phyloP scores from a whole-genome alignment of 2,797 vertebrate species.

The Scarus forsteni region DNA sequence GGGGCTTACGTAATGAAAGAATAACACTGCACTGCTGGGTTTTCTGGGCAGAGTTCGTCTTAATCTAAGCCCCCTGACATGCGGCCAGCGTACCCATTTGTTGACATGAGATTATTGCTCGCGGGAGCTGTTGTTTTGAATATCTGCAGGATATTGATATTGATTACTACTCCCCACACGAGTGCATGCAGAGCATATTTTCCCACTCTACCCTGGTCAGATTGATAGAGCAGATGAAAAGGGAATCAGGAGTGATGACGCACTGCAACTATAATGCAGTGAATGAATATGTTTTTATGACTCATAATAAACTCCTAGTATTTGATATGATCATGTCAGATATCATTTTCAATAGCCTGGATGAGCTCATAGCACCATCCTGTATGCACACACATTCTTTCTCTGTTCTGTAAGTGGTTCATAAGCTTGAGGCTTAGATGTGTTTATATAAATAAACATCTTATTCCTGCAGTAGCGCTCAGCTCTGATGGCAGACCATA shows the following conservation, averaged over 20 bases:
- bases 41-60: constrained; percentile 20
- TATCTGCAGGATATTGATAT: constrained; percentile 61
- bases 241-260: constrained; percentile 19
- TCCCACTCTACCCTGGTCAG: constrained; percentile 33
- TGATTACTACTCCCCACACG: constrained; percentile 48
- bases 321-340: neutral
- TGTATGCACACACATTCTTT: constrained; percentile 21
- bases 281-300: constrained; percentile 23
- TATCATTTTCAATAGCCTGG: constrained; percentile 19
- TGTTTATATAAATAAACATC: constrained; percentile 19
- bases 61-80: constrained; percentile 47
- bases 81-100: constrained; percentile 47
- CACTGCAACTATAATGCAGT: constrained; percentile 2
- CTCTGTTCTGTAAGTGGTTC: neutral
- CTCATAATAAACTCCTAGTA: constrained; percentile 9
- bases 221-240: constrained; percentile 36
- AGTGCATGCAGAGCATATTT: constrained; percentile 40
- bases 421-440: neutral
- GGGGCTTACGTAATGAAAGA: constrained; percentile 49
- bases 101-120: constrained; percentile 51
- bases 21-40: constrained; percentile 12
- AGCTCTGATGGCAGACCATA: constrained; percentile 36
- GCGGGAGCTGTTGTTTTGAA: constrained; percentile 52
- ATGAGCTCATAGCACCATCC: neutral
- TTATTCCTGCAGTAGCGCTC: constrained; percentile 27